Percentiles rank a stretch among this genome's conserved stretches.
Conservation (phyloP, 2,797 vertebrate species). For the Hyperoplus immaculatus region DNA sequence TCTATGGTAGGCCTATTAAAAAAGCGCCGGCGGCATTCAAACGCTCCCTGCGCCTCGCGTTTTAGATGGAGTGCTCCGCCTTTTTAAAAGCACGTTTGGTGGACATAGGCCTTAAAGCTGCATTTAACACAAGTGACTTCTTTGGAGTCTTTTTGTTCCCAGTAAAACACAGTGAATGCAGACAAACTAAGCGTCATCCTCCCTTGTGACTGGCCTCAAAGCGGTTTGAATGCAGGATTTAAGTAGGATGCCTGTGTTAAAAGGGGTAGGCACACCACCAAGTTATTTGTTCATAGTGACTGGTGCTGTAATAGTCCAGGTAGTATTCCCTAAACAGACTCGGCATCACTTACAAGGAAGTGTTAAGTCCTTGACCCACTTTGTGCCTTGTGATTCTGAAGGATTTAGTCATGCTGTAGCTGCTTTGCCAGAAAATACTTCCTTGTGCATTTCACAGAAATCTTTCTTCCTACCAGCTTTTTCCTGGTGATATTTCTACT, state of each 20-base stretch:
- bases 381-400: slow-evolving; percentile 56
- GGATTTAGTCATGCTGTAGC: slow-evolving; percentile 47
- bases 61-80: no score
- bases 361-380: slow-evolving; percentile 79
- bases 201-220: slow-evolving; percentile 28
- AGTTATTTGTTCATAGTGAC: slow-evolving; percentile 53
- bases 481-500: slow-evolving; percentile 12
- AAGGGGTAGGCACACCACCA: slow-evolving; percentile 1
- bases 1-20: no score
- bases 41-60: no score
- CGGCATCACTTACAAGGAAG: slow-evolving; percentile 52
- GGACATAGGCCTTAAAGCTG: background rate
- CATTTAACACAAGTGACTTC: slow-evolving; percentile 34
- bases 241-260: background rate
- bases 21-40: no score
- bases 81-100: no score
- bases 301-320: slow-evolving; percentile 53
- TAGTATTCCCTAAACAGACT: slow-evolving; percentile 39
- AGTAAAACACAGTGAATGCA: slow-evolving; percentile 53
- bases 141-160: slow-evolving; percentile 51
- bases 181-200: slow-evolving; percentile 54
- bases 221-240: slow-evolving; percentile 34
- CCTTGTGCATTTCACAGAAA: slow-evolving; percentile 16
- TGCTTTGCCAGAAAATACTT: slow-evolving; percentile 24
- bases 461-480: background rate